phyloP scores from a whole-genome alignment of 2,113 vertebrate species.

The Gobius niger region DNA sequence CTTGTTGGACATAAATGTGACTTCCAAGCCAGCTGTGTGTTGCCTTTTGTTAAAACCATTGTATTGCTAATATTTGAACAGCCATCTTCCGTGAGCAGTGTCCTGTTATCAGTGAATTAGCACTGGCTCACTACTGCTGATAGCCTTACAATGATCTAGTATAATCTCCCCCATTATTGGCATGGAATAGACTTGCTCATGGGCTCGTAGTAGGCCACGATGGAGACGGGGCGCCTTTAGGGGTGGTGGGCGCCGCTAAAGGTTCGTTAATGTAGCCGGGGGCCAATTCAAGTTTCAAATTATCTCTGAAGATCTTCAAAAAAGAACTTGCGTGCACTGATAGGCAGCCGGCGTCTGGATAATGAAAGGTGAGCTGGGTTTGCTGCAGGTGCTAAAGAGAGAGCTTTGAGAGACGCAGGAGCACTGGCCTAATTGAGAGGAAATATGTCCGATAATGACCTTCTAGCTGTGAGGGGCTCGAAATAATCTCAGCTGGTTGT shows the following conservation, averaged over 20 bases:
- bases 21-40: too few relatives aligned
- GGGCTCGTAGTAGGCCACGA: conserved; percentile 6
- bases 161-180: conserved; percentile 2
- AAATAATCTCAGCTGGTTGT: conserved; percentile 45
- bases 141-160: background rate
- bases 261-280: conserved; percentile 20
- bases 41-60: background rate
- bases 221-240: background rate
- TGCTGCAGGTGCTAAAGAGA: conserved; percentile 29
- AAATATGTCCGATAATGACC: conserved; percentile 50
- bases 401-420: conserved; percentile 30
- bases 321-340: conserved; percentile 10
- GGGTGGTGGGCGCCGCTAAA: conserved; percentile 22
- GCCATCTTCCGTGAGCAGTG: background rate
- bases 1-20: too few relatives aligned
- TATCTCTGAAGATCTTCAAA: conserved; percentile 34
- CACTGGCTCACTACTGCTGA: background rate
- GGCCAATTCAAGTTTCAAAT: conserved; percentile 30
- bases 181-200: background rate
- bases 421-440: conserved; percentile 45
- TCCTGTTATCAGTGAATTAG: background rate
- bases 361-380: conserved; percentile 22
- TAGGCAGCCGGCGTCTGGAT: conserved; percentile 5
- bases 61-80: background rate
- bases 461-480: conserved; percentile 24